Percentiles rank a stretch among this genome's conserved stretches.
Conservation (phyloP, 2,888 invertebrate species). For the Aporophyla lueneburgensis region DNA sequence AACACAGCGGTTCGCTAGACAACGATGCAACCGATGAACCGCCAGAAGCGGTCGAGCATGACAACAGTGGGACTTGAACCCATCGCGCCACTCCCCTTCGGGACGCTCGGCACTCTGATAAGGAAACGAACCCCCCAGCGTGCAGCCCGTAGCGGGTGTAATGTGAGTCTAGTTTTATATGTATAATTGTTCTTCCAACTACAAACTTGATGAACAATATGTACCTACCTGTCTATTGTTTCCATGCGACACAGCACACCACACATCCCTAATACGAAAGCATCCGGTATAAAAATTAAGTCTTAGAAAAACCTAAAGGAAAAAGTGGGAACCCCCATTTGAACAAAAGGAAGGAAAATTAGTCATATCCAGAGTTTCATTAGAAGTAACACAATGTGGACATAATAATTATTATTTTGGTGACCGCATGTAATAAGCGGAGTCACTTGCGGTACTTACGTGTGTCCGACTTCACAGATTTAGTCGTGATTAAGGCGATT, state of each 20-base stretch:
- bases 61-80: too few species aligned
- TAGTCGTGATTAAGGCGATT: conserved; percentile 63
- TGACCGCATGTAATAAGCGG: conserved; percentile 5
- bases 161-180: not conserved
- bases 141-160: not conserved
- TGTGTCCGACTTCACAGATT: conserved; percentile 57
- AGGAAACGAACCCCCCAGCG: too few species aligned
- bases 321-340: not conserved
- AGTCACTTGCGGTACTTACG: conserved; percentile 13
- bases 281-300: not conserved
- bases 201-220: not conserved
- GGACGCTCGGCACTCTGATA: too few species aligned
- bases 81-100: too few species aligned
- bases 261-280: not conserved
- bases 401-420: conserved; percentile 22
- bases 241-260: not conserved
- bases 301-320: conserved; percentile 7
- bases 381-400: conserved; percentile 44
- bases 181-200: not conserved
- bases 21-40: too few species aligned
- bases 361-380: conserved; percentile 20
- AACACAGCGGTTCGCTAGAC: too few species aligned
- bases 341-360: conserved; percentile 39
- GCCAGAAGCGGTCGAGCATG: too few species aligned
- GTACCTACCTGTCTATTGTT: not conserved